Percentiles rank a stretch among this genome's conserved stretches.
These are phyloP conservation scores for Leptinotarsa lineolata DNA, from an alignment of 1,140 invertebrate species.

Conservation along the genomic window DNA sequence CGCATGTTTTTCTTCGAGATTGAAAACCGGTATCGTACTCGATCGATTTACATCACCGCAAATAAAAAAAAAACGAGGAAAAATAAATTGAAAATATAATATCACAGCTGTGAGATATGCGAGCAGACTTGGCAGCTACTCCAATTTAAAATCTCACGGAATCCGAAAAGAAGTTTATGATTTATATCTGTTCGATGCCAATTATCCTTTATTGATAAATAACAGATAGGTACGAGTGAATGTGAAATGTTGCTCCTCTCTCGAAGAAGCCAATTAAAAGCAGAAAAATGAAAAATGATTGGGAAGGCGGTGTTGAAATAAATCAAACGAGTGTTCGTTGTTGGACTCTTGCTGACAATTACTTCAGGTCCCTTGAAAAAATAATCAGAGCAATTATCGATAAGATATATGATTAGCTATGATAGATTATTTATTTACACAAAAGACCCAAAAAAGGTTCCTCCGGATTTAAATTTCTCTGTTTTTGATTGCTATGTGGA, in stretches of 20 bases:
- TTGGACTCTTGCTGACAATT: too few species aligned
- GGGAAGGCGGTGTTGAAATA: neutral
- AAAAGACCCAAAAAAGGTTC: too few species aligned
- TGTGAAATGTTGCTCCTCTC: neutral
- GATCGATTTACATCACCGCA: constrained; percentile 2
- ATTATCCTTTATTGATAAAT: constrained; percentile 7
- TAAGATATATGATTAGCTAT: too few species aligned
- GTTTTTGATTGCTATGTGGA: too few species aligned
- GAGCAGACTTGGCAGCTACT: neutral
- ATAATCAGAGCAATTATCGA: too few species aligned
- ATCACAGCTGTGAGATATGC: constrained; percentile 7
- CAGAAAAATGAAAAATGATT: neutral
- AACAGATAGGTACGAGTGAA: neutral
- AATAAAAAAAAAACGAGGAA: neutral
- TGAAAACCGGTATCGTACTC: neutral
- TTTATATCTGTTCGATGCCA: constrained; percentile 6
- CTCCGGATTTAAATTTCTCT: too few species aligned
- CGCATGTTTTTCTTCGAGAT: neutral
- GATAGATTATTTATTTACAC: too few species aligned
- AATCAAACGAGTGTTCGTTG: neutral
- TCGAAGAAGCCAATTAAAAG: neutral
- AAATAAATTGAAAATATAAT: neutral
- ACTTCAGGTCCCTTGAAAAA: too few species aligned
- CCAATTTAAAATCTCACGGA: constrained; percentile 1
- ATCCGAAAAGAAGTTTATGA: neutral